These are phyloP conservation scores for Pelecanus crispus DNA, from an alignment of 2,113 vertebrate species.

Conservation along the genomic window DNA sequence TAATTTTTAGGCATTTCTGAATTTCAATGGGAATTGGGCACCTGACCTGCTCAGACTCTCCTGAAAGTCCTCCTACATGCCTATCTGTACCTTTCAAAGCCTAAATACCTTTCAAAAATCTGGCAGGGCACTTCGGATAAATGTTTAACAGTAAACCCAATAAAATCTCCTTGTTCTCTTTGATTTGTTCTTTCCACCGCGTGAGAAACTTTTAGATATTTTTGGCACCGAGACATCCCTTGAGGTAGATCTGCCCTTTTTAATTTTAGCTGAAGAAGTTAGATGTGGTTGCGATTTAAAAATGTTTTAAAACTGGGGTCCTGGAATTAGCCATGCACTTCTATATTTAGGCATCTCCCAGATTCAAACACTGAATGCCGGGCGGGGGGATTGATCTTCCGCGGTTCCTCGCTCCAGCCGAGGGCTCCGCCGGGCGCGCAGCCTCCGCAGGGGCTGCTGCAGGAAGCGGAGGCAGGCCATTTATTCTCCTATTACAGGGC, in stretches of 20 bases:
- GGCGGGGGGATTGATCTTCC: neutral
- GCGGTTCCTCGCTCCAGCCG: neutral
- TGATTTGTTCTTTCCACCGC: neutral
- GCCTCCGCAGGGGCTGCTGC: neutral
- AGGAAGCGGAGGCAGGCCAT: slow-evolving; percentile 40
- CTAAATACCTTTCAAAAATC: neutral
- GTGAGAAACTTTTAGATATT: neutral
- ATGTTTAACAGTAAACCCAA: neutral
- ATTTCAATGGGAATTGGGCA: neutral
- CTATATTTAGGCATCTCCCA: neutral
- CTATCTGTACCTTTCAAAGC: neutral
- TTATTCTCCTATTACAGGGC: slow-evolving; percentile 56
- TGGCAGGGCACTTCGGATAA: neutral
- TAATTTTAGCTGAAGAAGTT: neutral
- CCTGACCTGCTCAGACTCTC: neutral
- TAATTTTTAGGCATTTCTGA: neutral
- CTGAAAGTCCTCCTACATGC: neutral
- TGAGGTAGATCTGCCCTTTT: neutral
- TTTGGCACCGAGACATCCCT: neutral
- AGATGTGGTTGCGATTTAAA: neutral
- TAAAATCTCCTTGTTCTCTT: neutral
- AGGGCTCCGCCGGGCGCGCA: neutral
- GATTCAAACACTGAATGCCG: neutral
- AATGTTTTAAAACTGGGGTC: rapidly evolving
- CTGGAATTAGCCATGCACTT: neutral